phyloP scores from a whole-genome alignment of 2,888 invertebrate genomes.

The Agonopterix heracliana region DNA sequence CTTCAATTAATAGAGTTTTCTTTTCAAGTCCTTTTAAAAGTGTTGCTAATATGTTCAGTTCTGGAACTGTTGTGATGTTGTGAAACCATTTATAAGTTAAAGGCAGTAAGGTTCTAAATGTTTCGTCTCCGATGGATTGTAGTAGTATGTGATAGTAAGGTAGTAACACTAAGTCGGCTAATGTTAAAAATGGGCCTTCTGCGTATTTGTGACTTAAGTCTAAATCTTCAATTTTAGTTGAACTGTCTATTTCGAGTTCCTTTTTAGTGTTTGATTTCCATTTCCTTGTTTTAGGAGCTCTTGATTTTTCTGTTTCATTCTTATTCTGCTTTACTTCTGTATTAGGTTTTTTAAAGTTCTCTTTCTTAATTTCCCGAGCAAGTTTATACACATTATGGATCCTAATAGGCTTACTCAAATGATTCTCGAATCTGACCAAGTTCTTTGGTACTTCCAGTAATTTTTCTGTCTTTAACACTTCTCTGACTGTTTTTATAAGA shows the following conservation, averaged over 20 bases:
- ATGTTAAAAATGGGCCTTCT: constrained; percentile 87
- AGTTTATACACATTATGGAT: constrained; percentile 90
- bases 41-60: constrained; percentile 23
- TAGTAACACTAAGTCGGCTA: constrained; percentile 89
- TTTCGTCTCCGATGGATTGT: constrained; percentile 46
- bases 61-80: constrained; percentile 36
- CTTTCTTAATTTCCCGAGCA: constrained; percentile 75
- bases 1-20: constrained; percentile 19
- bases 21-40: constrained; percentile 23
- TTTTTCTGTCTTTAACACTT: constrained; percentile 35
- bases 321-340: constrained; percentile 5
- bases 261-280: constrained; percentile 63
- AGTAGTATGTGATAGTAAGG: constrained; percentile 81
- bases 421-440: constrained; percentile 87
- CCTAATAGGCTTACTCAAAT: constrained; percentile 87
- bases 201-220: constrained; percentile 83
- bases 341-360: constrained; percentile 22
- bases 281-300: constrained; percentile 58
- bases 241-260: constrained; percentile 52
- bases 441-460: constrained; percentile 77
- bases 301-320: constrained; percentile 23
- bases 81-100: constrained; percentile 79
- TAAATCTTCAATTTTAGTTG: constrained; percentile 66
- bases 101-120: constrained; percentile 71
- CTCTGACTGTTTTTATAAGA: constrained; percentile 77